phyloP scores from a whole-genome alignment of 2,888 invertebrate species.

The Caenorhabditis becei region DNA sequence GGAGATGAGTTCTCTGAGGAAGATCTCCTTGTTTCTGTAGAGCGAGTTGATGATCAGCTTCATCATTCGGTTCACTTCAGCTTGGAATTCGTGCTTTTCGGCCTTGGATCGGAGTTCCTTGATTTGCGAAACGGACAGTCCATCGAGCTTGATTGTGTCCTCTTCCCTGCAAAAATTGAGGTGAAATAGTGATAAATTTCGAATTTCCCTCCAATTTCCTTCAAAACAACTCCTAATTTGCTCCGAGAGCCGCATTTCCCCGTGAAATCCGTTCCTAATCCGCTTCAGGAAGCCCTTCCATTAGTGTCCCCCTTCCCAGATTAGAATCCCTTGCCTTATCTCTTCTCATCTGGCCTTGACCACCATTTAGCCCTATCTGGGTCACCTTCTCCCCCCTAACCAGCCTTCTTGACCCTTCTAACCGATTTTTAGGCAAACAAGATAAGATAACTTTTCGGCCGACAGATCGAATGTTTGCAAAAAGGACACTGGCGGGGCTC shows the following conservation, averaged over 20 bases:
- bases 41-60: slow-evolving; percentile 99
- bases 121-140: slow-evolving; percentile 93
- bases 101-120: slow-evolving; percentile 92
- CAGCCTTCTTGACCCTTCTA: slow-evolving; percentile 11
- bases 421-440: slow-evolving; percentile 42
- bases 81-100: slow-evolving; percentile 88
- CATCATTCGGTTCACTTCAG: slow-evolving; percentile 99
- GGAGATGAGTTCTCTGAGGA: slow-evolving; percentile 92
- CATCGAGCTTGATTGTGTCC: slow-evolving; percentile 96
- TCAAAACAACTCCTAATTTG: slow-evolving; percentile 18
- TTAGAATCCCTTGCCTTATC: slow-evolving; percentile 14
- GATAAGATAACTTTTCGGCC: slow-evolving; percentile 35
- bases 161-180: slow-evolving; percentile 89
- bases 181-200: neutral
- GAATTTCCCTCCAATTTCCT: neutral
- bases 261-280: neutral
- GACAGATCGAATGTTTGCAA: slow-evolving; percentile 35
- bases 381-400: slow-evolving; percentile 18
- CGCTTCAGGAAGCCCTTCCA: slow-evolving; percentile 8
- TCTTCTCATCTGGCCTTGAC: slow-evolving; percentile 43
- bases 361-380: slow-evolving; percentile 22
- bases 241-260: neutral
- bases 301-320: slow-evolving; percentile 23
- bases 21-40: slow-evolving; percentile 96
- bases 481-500: slow-evolving; percentile 24